A percentile compares a stretch with the other conserved stretches of the same genome.
These are phyloP conservation scores for Cephus pulcher DNA, from an alignment of 2,888 invertebrate species.

Conservation along the genomic window DNA sequence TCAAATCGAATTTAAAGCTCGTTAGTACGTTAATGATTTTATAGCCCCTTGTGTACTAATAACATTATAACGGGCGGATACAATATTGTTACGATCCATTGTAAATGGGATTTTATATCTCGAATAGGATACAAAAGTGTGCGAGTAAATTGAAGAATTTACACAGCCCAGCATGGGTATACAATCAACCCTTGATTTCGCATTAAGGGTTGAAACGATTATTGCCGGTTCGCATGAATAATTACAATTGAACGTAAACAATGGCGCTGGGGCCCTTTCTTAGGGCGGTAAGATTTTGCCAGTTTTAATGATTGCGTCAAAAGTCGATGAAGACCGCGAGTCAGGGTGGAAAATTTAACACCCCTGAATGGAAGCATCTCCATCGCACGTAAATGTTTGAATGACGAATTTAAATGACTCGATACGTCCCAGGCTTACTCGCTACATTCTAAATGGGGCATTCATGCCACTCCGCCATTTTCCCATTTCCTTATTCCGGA, in stretches of 20 bases:
- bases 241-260: slow-evolving; percentile 33
- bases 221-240: slow-evolving; percentile 32
- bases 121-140: too few relatives aligned
- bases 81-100: slow-evolving; percentile 44
- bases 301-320: too few relatives aligned
- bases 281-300: too few relatives aligned
- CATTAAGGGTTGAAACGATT: not conserved
- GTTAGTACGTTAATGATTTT: slow-evolving; percentile 19
- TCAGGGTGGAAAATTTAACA: not conserved
- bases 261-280: not conserved
- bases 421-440: not conserved
- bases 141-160: too few relatives aligned
- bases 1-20: slow-evolving; percentile 37
- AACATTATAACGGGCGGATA: slow-evolving; percentile 33
- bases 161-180: too few relatives aligned
- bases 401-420: slow-evolving; percentile 2
- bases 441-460: slow-evolving; percentile 5
- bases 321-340: not conserved
- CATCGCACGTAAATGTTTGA: not conserved
- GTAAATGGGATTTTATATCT: not conserved
- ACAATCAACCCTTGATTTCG: too few relatives aligned
- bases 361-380: not conserved
- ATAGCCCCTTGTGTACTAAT: slow-evolving; percentile 11
- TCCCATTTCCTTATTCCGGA: slow-evolving; percentile 11
- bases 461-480: slow-evolving; percentile 16